phyloP scores from a whole-genome alignment of 2,888 invertebrate genomes.

The Leucania comma region DNA sequence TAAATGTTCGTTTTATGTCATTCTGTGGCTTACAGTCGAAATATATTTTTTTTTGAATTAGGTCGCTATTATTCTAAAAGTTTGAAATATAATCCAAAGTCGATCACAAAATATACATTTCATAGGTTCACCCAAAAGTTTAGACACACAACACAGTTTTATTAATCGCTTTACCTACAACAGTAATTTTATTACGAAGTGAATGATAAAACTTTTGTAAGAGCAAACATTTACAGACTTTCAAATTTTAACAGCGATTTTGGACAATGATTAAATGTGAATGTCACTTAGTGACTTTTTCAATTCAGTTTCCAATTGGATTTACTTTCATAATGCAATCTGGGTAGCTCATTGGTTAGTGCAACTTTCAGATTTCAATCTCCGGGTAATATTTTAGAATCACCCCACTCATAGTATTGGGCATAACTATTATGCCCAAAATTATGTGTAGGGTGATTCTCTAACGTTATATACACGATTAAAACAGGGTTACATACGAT shows the following conservation, averaged over 20 bases:
- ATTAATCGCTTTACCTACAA: conserved; percentile 45
- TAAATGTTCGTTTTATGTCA: too few species aligned
- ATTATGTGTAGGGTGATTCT: conserved; percentile 4
- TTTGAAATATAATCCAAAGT: too few species aligned
- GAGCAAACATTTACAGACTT: conserved; percentile 31
- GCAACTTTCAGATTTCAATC: conserved; percentile 46
- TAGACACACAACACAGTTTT: conserved; percentile 35
- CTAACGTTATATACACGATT: neutral
- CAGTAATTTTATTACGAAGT: conserved; percentile 26
- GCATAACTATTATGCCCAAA: neutral
- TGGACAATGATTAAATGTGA: conserved; percentile 30
- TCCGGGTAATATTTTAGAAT: conserved; percentile 24
- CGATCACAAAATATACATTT: too few species aligned
- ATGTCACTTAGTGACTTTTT: conserved; percentile 30
- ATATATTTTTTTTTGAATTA: too few species aligned
- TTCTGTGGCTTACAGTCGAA: too few species aligned
- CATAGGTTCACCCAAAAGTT: too few species aligned
- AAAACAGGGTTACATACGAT: conserved; percentile 49
- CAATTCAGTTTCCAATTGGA: conserved; percentile 31
- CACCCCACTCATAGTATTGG: neutral
- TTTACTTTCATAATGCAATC: conserved; percentile 43
- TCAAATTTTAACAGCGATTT: conserved; percentile 27
- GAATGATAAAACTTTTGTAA: conserved; percentile 42
- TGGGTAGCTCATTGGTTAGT: neutral
- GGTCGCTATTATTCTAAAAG: too few species aligned